Percentiles rank a stretch among this genome's conserved stretches.
phyloP scores from a whole-genome alignment of 2,113 vertebrate species.

The Pagrus major region DNA sequence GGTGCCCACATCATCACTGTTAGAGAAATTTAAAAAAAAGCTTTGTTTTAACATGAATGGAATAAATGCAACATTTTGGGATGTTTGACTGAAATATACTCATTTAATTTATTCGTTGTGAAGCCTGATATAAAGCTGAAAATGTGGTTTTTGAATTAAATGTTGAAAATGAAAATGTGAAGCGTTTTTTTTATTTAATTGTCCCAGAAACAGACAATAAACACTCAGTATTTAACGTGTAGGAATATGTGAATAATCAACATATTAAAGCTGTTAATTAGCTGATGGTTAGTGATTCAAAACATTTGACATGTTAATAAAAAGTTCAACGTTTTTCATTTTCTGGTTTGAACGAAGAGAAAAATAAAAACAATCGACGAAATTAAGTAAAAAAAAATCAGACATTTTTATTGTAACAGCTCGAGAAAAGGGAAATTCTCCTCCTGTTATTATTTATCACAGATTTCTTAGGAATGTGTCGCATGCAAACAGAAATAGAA shows the following conservation, averaged over 20 bases:
- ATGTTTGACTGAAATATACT: background rate
- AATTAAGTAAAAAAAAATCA: background rate
- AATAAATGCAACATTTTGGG: background rate
- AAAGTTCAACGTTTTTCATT: background rate
- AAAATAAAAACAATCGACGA: background rate
- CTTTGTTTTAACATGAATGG: too few relatives aligned
- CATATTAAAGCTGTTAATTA: background rate
- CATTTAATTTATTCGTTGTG: background rate
- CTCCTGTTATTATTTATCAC: background rate
- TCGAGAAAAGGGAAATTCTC: too few relatives aligned
- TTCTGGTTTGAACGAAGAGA: background rate
- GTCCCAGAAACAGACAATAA: background rate
- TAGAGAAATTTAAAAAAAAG: background rate
- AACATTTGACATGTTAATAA: background rate
- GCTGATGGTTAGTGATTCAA: background rate
- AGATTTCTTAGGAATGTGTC: background rate
- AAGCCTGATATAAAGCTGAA: background rate
- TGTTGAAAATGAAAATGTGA: background rate
- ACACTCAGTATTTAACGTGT: background rate
- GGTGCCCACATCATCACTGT: background rate
- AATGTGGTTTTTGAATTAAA: background rate
- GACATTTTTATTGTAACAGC: background rate
- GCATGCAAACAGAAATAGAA: background rate
- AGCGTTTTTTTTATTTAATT: background rate
- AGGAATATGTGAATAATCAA: background rate